Percentiles rank a stretch among this genome's conserved stretches.
These are phyloP conservation scores for Corythaeola cristata DNA, from an alignment of 2,113 vertebrate species.

Conservation along the genomic window DNA sequence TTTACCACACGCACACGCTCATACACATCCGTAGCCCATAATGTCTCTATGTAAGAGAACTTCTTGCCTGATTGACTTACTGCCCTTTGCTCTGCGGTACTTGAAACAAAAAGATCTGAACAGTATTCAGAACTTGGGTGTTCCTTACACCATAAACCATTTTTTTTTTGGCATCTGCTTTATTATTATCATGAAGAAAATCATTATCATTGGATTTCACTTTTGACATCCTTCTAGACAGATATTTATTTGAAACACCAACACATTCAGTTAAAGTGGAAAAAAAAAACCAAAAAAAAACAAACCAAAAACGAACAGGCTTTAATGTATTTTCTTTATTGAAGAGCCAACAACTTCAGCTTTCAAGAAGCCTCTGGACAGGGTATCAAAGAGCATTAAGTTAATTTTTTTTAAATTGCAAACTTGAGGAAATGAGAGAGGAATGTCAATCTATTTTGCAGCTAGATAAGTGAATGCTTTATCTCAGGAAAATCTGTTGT, in stretches of 20 bases:
- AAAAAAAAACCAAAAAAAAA: not conserved
- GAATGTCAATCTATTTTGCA: not conserved
- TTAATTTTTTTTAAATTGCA: constrained; percentile 53
- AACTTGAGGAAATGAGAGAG: not conserved
- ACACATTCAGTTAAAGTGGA: not conserved
- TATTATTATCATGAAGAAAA: not conserved
- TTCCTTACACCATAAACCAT: not conserved
- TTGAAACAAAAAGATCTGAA: not conserved
- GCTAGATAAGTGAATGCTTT: not conserved
- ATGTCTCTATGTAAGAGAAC: not conserved
- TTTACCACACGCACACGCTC: accelerated
- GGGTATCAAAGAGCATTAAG: constrained; percentile 26
- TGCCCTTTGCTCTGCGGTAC: not conserved
- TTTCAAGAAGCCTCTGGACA: constrained; percentile 14
- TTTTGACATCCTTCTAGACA: constrained; percentile 9
- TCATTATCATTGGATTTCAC: not conserved
- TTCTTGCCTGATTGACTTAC: not conserved
- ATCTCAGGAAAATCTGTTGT: not conserved
- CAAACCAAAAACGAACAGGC: not conserved
- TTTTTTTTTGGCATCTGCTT: not conserved
- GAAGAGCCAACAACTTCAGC: constrained; percentile 6
- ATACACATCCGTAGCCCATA: accelerated
- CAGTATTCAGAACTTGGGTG: not conserved
- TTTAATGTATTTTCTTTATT: not conserved
- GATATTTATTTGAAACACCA: constrained; percentile 33